Base-by-base conservation (phyloP, 2,797 vertebrate genomes). In the Eidolon dupreanum region DNA sequence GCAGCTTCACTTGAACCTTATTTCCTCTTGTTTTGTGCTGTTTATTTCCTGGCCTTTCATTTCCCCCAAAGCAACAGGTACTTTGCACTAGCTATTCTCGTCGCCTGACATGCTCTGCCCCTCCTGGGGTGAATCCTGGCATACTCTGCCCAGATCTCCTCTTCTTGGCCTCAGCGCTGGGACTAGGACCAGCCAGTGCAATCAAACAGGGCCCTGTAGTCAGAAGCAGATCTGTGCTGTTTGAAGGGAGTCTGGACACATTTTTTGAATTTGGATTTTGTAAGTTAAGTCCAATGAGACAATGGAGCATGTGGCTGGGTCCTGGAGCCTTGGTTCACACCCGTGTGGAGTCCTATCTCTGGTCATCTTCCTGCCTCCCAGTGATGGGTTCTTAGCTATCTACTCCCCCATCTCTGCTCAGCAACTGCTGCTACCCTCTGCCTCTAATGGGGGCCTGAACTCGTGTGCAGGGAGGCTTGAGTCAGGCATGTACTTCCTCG, bases 241-340 rank as follows among this genome's bases (percentile, higher is more conserved):
- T 59, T 1, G 1, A 75, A 41, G 10, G 53, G 33, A 24, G 51
- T 74, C 82, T 55, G 41, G 51, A 77, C 28, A 36, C 11, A n/a
- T 51, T 82, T 77, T 77, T 77, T 73, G 22, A 61, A 77, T 90
- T n/a, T 73, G 11, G 55, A 16, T 51, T 53, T 79, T 74, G 49
- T 55, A 59, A 73, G 53, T 53, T 65, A 71, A 71, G 55, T 36
- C 41, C 59, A 38, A 4, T 26, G 55, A 91, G 82, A 63, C 7
- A 3, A 28, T 24, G 59, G 36, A 53, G 43, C 33, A 8, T 17
- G 46, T 0, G 1, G 46, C 22, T 2, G 20, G 41, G 13, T 26
- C 28, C 3, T 17, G 16, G 55, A 33, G n/a, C 19, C 49, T 59
- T 7, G 8, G 55, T 20, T 89, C 41, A 38, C 41, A 38, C 43